Percentiles rank a stretch among this genome's conserved stretches.
Conservation (phyloP, 2,113 vertebrate genomes). For the Ursus arctos region DNA sequence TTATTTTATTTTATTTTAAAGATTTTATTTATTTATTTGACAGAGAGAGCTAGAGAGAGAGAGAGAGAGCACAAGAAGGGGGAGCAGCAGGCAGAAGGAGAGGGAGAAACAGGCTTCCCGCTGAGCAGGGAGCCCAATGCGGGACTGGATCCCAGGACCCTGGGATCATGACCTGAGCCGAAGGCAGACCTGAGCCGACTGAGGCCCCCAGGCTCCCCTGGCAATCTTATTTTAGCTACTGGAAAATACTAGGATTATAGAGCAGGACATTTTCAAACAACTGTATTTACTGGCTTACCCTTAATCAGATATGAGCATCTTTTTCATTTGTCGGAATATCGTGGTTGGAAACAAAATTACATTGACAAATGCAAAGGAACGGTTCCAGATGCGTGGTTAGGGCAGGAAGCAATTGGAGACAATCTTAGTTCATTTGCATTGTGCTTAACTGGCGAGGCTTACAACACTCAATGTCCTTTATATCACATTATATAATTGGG, state of each 20-base stretch:
- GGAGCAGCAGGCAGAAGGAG: no score
- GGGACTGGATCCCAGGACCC: no score
- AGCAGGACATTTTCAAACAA: neutral
- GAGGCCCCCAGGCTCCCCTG: neutral
- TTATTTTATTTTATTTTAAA: neutral
- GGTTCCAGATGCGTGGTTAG: neutral
- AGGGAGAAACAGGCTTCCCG: no score
- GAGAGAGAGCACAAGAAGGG: no score
- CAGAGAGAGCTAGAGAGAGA: fast-evolving
- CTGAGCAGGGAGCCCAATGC: no score
- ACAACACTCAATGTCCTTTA: neutral
- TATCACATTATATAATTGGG: neutral
- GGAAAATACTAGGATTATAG: neutral
- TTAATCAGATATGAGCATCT: neutral
- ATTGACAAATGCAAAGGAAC: neutral
- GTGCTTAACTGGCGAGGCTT: neutral
- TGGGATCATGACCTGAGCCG: neutral
- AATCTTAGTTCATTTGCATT: neutral
- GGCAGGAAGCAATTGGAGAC: neutral
- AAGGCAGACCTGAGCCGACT: neutral
- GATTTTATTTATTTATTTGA: no score
- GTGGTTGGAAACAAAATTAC: neutral
- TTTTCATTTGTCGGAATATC: neutral
- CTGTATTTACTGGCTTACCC: neutral
- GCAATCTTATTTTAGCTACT: conserved; percentile 17